phyloP scores from a whole-genome alignment of 1,140 invertebrate genomes.

The Limonius californicus region DNA sequence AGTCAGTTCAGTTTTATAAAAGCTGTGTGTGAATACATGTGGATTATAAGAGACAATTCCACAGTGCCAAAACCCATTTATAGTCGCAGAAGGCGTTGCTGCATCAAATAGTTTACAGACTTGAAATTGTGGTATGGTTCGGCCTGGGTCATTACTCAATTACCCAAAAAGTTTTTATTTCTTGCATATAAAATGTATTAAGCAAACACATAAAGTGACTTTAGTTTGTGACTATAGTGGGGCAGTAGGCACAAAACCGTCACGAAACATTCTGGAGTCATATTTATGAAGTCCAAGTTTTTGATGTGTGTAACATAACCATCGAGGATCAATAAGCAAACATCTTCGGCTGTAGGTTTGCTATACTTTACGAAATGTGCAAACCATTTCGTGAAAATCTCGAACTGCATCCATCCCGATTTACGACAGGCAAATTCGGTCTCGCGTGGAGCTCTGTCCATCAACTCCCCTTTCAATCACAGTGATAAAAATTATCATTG shows the following conservation, averaged over 20 bases:
- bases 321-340: slow-evolving; percentile 37
- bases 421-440: slow-evolving; percentile 32
- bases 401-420: slow-evolving; percentile 23
- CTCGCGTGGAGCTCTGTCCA: slow-evolving; percentile 34
- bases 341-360: slow-evolving; percentile 29
- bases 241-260: not conserved
- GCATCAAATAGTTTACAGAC: no score
- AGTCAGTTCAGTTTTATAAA: no score
- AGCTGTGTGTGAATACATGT: no score
- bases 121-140: no score
- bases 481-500: slow-evolving; percentile 35
- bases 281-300: slow-evolving; percentile 32
- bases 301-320: slow-evolving; percentile 36
- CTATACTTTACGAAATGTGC: slow-evolving; percentile 16
- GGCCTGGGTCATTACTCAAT: no score
- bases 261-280: not conserved
- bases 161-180: no score
- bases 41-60: no score
- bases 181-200: no score
- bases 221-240: not conserved
- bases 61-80: no score
- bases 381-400: slow-evolving; percentile 19
- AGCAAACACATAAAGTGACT: no score
- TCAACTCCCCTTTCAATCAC: slow-evolving; percentile 31
- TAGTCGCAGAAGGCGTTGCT: no score